phyloP scores from a whole-genome alignment of 2,888 invertebrate genomes.

The Melikaiella ostensackeni region DNA sequence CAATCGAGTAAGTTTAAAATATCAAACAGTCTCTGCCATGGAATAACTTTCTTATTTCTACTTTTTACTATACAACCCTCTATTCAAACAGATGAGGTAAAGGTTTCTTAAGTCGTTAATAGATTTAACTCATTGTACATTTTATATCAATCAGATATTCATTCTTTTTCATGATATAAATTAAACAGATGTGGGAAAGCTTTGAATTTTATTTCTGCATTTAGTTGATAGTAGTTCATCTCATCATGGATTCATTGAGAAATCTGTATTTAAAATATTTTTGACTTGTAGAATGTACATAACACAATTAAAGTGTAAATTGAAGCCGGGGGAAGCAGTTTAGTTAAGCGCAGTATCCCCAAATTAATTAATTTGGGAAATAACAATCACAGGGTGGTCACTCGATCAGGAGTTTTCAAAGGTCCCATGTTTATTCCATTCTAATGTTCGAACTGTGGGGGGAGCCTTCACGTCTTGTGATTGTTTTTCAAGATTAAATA shows the following conservation, averaged over 20 bases:
- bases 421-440: no score
- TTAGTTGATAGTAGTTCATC: not conserved
- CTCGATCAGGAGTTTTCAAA: no score
- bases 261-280: not conserved
- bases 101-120: conserved; percentile 36
- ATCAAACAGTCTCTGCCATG: not conserved
- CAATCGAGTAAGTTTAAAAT: conserved; percentile 70
- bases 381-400: not conserved
- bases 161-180: not conserved
- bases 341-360: not conserved
- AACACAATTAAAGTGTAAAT: not conserved
- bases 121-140: conserved; percentile 8
- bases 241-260: not conserved
- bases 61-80: conserved; percentile 31
- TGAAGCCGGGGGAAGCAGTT: not conserved
- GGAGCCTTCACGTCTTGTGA: no score
- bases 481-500: not conserved
- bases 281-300: not conserved
- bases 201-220: not conserved
- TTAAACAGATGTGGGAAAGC: not conserved
- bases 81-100: conserved; percentile 36
- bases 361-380: not conserved
- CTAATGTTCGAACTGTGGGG: no score
- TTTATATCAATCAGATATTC: not conserved
- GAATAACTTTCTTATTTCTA: conserved; percentile 31